Evolutionary conservation across 2,888 invertebrate species (phyloP).

Genomic region (Drosophila helvetica): DNA sequence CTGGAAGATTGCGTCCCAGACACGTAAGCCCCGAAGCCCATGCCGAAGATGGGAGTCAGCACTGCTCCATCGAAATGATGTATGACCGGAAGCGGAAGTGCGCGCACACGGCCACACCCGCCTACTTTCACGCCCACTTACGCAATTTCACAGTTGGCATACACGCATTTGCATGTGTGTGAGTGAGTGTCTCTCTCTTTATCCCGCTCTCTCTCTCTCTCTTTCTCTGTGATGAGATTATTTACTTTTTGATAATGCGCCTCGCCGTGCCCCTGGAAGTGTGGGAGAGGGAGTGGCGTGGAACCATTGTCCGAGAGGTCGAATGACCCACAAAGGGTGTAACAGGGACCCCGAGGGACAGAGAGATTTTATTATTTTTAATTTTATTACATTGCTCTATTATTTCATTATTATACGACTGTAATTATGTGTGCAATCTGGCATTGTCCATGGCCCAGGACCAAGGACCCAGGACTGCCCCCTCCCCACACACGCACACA

Average conservation of each 20-base stretch:
- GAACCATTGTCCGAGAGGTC: conserved; percentile 24
- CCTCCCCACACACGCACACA: background rate
- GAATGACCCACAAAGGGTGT: conserved; percentile 9
- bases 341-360: background rate
- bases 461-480: background rate
- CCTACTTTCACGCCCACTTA: conserved; percentile 56
- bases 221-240: conserved; percentile 12
- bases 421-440: conserved; percentile 52
- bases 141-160: conserved; percentile 44
- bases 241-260: conserved; percentile 30
- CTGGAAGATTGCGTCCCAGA: conserved; percentile 20
- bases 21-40: conserved; percentile 5
- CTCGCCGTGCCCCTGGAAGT: background rate
- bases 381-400: conserved; percentile 38
- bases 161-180: background rate
- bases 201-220: background rate
- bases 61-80: conserved; percentile 35
- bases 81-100: conserved; percentile 58
- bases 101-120: conserved; percentile 46
- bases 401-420: conserved; percentile 53
- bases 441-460: background rate
- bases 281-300: background rate
- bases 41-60: conserved; percentile 1
- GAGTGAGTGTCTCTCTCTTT: background rate
- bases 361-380: conserved; percentile 47